Percentiles rank a stretch among this genome's conserved stretches.
phyloP scores from a whole-genome alignment of 2,797 vertebrate genomes.

The Pangasius mekongensis region DNA sequence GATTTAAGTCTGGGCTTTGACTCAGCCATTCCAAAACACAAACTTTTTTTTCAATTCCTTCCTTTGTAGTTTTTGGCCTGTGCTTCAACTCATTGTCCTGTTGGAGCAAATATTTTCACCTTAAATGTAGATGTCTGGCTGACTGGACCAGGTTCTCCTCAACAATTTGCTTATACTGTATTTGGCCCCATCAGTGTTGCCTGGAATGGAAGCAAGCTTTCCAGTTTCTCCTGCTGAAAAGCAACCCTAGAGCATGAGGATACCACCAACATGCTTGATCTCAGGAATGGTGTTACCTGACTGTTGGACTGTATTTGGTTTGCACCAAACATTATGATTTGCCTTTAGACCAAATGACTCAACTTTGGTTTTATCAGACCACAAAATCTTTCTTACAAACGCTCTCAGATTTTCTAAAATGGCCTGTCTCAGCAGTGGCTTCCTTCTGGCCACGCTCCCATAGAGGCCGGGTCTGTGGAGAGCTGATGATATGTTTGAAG shows the following conservation, averaged over 20 bases:
- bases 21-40: background rate
- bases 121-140: background rate
- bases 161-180: background rate
- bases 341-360: background rate
- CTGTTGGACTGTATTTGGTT: background rate
- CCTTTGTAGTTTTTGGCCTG: background rate
- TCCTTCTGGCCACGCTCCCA: background rate
- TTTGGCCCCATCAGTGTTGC: background rate
- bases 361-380: background rate
- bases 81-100: background rate
- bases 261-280: background rate
- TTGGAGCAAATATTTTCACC: background rate
- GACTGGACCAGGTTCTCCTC: background rate
- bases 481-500: slow-evolving; percentile 11
- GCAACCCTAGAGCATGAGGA: background rate
- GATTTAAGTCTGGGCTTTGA: background rate
- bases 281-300: background rate
- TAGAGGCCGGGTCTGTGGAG: background rate
- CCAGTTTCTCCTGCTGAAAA: background rate
- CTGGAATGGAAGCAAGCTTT: background rate
- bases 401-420: background rate
- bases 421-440: background rate
- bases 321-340: background rate
- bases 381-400: background rate
- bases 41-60: background rate